Base-by-base conservation (phyloP, 2,113 vertebrate species). In the Apistogramma diplotaenia region DNA sequence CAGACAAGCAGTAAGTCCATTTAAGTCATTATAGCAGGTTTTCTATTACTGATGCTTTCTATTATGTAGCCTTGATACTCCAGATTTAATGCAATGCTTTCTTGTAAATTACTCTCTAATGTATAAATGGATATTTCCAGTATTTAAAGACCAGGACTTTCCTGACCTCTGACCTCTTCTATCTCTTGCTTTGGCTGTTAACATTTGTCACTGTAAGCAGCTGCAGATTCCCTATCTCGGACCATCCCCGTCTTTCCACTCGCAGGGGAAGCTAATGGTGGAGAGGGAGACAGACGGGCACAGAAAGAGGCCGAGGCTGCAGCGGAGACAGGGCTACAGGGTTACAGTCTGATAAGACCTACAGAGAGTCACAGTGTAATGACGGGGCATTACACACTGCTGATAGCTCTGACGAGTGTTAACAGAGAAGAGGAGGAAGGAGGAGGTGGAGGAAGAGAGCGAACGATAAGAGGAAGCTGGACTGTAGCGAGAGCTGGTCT, bases 341-440 rank as follows among this genome's bases (percentile, higher is more conserved):
- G 80, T 82, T 86, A 58, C 82, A 85, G 51, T 12, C 79, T 29
- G 90, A 90, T 90, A 88, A 89, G 86, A 59, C 67, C 59, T 27
- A 83, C 71, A 76, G 51, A 79, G 84, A 89, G 70, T 62, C 76
- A 15, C 54, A 56, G 8, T 79, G 85, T 90, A 89, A 90, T 87
- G 85, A 87, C 1, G 25, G 84, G 79, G 33, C 77, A 87, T 89
- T 87, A 90, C 81, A 76, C 31, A 3, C 79, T 43, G 51, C 78
- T 83, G 86, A 89, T 88, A 89, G 79, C 87, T 56, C 5, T 67
- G 70, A 85, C 33, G 25, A 71, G 62, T 54, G 81, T 40, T 71
- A 80, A 72, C 61, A 74, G 72, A 49, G 40, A 16, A 46, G 71
- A 74, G 40, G 70, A 29, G 40, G 58, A 75, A 73, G 57, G 74